phyloP scores from a whole-genome alignment of 2,888 invertebrate species.

The Harpalus rufipes region DNA sequence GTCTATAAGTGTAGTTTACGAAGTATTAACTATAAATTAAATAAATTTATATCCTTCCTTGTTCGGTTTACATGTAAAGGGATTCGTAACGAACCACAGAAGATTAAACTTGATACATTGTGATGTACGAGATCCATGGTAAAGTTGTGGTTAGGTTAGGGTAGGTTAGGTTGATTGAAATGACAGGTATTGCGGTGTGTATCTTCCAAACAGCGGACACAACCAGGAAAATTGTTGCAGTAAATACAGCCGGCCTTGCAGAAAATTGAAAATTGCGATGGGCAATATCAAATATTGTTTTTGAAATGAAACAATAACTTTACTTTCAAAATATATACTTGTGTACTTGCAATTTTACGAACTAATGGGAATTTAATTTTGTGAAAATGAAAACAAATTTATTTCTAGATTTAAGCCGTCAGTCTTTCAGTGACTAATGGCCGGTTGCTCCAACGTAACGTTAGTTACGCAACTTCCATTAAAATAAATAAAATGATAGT shows the following conservation, averaged over 20 bases:
- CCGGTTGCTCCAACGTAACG: no score
- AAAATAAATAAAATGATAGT: no score
- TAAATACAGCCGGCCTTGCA: neutral
- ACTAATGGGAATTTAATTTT: no score
- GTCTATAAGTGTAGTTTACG: no score
- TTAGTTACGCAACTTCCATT: no score
- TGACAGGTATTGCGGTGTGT: constrained; percentile 33
- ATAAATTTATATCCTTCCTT: neutral
- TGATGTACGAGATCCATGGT: neutral
- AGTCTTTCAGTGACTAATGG: no score
- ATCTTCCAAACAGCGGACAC: neutral
- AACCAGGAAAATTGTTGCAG: neutral
- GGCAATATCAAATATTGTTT: no score
- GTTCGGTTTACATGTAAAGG: neutral
- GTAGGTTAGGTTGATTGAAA: constrained; percentile 13
- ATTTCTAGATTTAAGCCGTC: no score
- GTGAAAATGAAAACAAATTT: no score
- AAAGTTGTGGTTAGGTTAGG: constrained; percentile 21
- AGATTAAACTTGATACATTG: constrained; percentile 6
- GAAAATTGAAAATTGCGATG: neutral
- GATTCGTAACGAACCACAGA: constrained; percentile 5
- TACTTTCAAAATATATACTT: no score
- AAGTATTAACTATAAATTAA: neutral
- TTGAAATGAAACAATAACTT: no score
- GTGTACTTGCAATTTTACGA: no score